Evolutionary conservation across 1,140 invertebrate species (phyloP).

Genomic region (Copidosoma floridanum): DNA sequence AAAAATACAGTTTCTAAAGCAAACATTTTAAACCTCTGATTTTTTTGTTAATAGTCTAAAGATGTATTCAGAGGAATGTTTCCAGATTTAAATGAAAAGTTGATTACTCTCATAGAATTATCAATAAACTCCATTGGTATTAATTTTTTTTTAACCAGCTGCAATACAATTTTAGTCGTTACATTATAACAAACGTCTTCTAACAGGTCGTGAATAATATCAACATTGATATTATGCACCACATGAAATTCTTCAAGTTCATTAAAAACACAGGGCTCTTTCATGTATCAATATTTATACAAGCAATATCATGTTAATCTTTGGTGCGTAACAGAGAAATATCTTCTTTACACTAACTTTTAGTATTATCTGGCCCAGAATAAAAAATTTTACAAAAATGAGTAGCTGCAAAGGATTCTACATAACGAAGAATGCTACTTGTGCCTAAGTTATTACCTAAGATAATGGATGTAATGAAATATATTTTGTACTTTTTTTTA

Average conservation of each 20-base stretch:
- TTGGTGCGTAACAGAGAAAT: not conserved
- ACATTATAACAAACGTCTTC: slow-evolving; percentile 1
- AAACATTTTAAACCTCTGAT: too few relatives aligned
- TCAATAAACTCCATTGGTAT: not conserved
- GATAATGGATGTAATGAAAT: too few relatives aligned
- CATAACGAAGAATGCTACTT: too few relatives aligned
- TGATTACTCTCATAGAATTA: not conserved
- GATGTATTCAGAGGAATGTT: too few relatives aligned
- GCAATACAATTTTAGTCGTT: not conserved
- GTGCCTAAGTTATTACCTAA: too few relatives aligned
- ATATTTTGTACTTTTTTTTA: too few relatives aligned
- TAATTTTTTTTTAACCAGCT: too few relatives aligned
- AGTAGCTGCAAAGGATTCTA: too few relatives aligned
- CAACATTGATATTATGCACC: not conserved
- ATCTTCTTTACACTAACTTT: too few relatives aligned
- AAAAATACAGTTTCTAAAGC: slow-evolving; percentile 6
- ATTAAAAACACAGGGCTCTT: not conserved
- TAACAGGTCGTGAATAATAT: not conserved
- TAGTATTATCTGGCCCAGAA: too few relatives aligned
- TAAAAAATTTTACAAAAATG: too few relatives aligned
- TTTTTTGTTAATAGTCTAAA: too few relatives aligned
- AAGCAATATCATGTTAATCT: not conserved
- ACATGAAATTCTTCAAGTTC: not conserved
- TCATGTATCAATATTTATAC: not conserved
- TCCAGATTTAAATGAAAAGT: not conserved